Percentiles rank a stretch among this genome's conserved stretches.
These are phyloP conservation scores for Xanthorhoe designata DNA, from an alignment of 2,888 invertebrate genomes.

Conservation along the genomic window DNA sequence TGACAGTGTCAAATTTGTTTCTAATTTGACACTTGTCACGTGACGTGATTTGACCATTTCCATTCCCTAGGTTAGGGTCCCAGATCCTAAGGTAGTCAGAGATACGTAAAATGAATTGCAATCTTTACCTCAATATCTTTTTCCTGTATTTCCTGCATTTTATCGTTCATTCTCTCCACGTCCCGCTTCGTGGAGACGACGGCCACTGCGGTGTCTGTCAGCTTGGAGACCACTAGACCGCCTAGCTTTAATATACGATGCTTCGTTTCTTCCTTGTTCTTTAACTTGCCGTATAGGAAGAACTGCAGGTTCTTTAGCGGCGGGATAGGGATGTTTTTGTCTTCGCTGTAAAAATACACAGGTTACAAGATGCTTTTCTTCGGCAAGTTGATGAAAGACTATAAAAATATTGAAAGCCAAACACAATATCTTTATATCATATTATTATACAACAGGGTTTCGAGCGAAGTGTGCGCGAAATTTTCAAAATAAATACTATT, in stretches of 20 bases:
- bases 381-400: too few species aligned
- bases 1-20: too few species aligned
- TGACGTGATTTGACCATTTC: too few species aligned
- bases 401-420: too few species aligned
- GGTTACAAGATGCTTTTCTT: not conserved
- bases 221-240: conserved; percentile 88
- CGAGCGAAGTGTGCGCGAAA: too few species aligned
- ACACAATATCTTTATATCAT: too few species aligned
- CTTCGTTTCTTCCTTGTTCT: conserved; percentile 87
- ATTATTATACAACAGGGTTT: too few species aligned
- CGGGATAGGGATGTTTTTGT: conserved; percentile 87
- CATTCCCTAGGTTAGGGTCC: too few species aligned
- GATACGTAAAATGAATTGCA: too few species aligned
- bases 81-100: too few species aligned
- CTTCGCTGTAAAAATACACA: conserved; percentile 78
- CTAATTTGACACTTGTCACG: too few species aligned
- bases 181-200: conserved; percentile 90
- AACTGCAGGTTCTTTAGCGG: conserved; percentile 93
- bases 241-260: conserved; percentile 90
- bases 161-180: conserved; percentile 87
- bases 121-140: conserved; percentile 87
- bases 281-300: conserved; percentile 86
- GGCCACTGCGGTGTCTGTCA: conserved; percentile 88
- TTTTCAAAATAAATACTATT: too few species aligned
- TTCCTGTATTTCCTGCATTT: conserved; percentile 88